A percentile compares a stretch with the other conserved stretches of the same genome.
These are phyloP conservation scores for Craterocephalus amniculus DNA, from an alignment of 2,797 vertebrate genomes.

Conservation along the genomic window DNA sequence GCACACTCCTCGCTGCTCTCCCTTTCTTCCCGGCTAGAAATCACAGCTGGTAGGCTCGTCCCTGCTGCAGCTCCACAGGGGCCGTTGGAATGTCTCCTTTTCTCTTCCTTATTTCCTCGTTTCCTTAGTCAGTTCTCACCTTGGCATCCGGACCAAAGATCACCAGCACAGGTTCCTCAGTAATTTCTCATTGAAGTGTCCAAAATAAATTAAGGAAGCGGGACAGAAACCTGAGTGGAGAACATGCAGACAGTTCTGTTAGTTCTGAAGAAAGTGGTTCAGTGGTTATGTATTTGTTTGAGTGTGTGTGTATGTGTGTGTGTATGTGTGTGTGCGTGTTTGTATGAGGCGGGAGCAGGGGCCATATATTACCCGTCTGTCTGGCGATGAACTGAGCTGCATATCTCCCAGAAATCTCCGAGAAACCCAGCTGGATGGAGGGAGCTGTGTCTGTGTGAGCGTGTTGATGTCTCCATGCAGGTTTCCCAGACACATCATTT, in stretches of 20 bases:
- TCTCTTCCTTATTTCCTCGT: conserved; percentile 41
- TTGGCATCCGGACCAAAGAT: conserved; percentile 25
- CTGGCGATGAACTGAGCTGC: conserved; percentile 71
- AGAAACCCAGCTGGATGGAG: conserved; percentile 75
- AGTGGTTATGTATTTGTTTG: conserved; percentile 63
- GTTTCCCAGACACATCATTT: conserved; percentile 75
- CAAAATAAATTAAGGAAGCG: conserved; percentile 31
- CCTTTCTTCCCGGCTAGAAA: conserved; percentile 50
- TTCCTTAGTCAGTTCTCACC: conserved; percentile 51
- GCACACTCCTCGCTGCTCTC: conserved; percentile 49
- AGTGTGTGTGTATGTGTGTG: conserved; percentile 30
- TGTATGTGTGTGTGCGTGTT: conserved; percentile 24
- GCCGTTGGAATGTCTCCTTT: conserved; percentile 57
- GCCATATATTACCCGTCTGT: conserved; percentile 74
- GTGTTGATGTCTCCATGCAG: conserved; percentile 58
- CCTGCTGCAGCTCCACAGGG: conserved; percentile 52
- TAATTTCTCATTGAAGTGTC: conserved; percentile 24
- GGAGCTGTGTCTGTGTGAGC: conserved; percentile 47
- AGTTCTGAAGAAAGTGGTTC: conserved; percentile 52
- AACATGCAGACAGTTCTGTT: conserved; percentile 59
- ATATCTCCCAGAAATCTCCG: conserved; percentile 68
- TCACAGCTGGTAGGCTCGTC: conserved; percentile 50
- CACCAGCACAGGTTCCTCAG: conserved; percentile 21
- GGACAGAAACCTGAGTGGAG: conserved; percentile 37
- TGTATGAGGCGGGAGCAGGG: conserved; percentile 49